Evolutionary conservation across 2,113 vertebrate species (phyloP).

Genomic region (Bubo bubo): DNA sequence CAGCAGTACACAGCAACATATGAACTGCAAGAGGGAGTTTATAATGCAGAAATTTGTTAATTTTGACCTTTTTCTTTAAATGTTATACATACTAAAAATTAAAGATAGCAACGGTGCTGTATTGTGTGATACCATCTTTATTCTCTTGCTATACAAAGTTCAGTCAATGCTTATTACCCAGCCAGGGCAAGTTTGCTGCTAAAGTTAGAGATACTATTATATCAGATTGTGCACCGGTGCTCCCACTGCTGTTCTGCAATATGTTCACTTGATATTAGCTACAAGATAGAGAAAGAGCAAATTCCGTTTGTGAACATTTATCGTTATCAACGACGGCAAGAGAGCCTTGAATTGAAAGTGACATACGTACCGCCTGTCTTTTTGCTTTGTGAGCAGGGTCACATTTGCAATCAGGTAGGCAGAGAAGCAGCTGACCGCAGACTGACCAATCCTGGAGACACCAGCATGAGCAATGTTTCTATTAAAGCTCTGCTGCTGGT

Average conservation of each 20-base stretch:
- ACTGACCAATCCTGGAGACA: conserved; percentile 70
- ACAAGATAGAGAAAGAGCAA: fast-evolving
- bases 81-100: background rate
- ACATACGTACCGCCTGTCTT: conserved; percentile 66
- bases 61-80: background rate
- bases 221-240: background rate
- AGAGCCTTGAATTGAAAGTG: conserved; percentile 70
- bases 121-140: background rate
- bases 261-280: background rate
- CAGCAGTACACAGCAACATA: background rate
- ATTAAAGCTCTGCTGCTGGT: conserved; percentile 67
- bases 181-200: background rate
- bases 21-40: background rate
- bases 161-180: background rate
- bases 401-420: conserved; percentile 67
- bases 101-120: background rate
- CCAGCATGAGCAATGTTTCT: conserved; percentile 65
- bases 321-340: conserved; percentile 56
- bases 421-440: conserved; percentile 73
- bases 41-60: background rate
- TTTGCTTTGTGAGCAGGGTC: conserved; percentile 72
- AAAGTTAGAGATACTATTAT: background rate
- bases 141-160: background rate
- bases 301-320: background rate
- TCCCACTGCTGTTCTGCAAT: background rate